Percentiles rank a stretch among this genome's conserved stretches.
Evolutionary conservation across 1,140 invertebrate species (phyloP).

Genomic region (Drosophila tsacasi): DNA sequence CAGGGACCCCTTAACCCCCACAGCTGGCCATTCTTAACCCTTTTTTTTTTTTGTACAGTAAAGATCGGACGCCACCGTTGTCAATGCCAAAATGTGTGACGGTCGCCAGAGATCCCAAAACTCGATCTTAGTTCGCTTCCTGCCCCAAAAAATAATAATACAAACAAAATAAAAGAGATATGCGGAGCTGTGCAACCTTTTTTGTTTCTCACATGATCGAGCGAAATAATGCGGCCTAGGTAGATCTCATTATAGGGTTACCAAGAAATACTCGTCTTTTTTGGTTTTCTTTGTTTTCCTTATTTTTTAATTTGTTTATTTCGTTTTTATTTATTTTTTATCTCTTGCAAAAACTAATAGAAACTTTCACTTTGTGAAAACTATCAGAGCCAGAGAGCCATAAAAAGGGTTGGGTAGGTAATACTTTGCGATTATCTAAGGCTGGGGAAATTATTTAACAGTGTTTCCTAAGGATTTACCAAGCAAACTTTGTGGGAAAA

Average conservation of each 20-base stretch:
- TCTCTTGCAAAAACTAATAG: constrained; percentile 33
- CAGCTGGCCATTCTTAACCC: background rate
- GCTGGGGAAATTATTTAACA: background rate
- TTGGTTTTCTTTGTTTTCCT: background rate
- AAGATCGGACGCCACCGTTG: constrained; percentile 61
- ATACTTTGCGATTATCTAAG: background rate
- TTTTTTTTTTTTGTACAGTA: constrained; percentile 2
- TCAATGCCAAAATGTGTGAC: constrained; percentile 74
- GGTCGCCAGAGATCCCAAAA: constrained; percentile 54
- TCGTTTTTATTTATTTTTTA: background rate
- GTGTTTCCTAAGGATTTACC: background rate
- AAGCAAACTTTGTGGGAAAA: no score
- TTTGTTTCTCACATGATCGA: constrained; percentile 36
- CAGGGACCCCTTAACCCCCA: background rate
- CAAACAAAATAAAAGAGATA: constrained; percentile 8
- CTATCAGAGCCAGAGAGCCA: background rate
- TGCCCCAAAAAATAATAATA: constrained; percentile 42
- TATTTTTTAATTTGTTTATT: background rate
- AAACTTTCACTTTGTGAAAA: constrained; percentile 42
- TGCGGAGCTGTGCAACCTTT: constrained; percentile 30
- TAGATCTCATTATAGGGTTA: constrained; percentile 45
- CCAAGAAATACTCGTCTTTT: constrained; percentile 20
- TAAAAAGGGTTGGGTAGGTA: constrained; percentile 10
- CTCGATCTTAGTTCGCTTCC: constrained; percentile 60
- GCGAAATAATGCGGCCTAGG: constrained; percentile 34